Evolutionary conservation across 2,888 invertebrate species (phyloP), one percentile per base, ranked within the genome.

Genomic region (Pyrrhosoma nymphula): DNA sequence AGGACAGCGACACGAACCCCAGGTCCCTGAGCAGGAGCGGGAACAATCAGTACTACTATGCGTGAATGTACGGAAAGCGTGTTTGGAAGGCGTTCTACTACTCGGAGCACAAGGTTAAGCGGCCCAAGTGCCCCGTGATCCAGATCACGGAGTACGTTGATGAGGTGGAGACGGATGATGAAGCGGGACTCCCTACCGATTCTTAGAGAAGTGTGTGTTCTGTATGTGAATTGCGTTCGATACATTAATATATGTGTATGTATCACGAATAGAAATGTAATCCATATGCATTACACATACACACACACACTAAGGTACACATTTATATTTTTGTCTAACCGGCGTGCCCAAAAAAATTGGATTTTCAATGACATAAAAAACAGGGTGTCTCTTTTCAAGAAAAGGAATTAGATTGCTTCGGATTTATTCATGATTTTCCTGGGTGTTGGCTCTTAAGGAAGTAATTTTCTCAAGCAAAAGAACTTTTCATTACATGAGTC

Each of bases 21-120:
- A 97, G 98, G 96, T 98, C 98, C 97, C 97, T 98, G 96, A 98
- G 98, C 97, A 97, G 98, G 96, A 97, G 97, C 97, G 97, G 98
- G 96, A 98, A 98, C 96, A 98, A 97, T 93, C 98, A 98, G 96
- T 95, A 95, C 69, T 95, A 95, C 69, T 95, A 95, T 82, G 95
- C 90, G 95, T 95, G 95, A 95, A 93, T 93, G 47, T 93, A 93
- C 75, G 93, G 93, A 47, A 93, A 93, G 93, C 93, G 93, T 93
- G 93, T 93, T 93, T 93, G 93, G 93, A 93, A 93, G 93, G 93
- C 93, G 93, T 93, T 93, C 69, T 93, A 93, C 93, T 93, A 93
- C 69, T 93, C 93, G 63, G 93, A 93, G 93, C 93, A 93, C 93
- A 93, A 93, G 60, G 47, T 93, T 69, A 93, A 93, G 47, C 39